Evolutionary conservation across 2,888 invertebrate genomes (phyloP), one percentile per base, ranked within the genome.

Genomic region (Branchipolynoe longqiensis): DNA sequence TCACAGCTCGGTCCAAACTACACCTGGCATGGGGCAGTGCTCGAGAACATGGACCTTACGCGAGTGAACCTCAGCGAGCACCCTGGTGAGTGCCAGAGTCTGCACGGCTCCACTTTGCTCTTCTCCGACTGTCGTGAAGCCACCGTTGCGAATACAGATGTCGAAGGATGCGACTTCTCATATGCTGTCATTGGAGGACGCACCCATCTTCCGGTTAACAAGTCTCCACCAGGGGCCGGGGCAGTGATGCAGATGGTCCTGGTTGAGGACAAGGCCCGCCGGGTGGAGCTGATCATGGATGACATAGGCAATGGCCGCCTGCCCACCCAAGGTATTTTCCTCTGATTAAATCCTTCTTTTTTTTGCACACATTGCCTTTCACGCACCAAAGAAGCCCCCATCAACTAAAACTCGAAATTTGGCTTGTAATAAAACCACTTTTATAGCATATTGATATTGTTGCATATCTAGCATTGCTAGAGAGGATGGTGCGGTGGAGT

Each of bases 21-120:
- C 41, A 28, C 69, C 28, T 84, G 84, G 84, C 25, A n/a, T 12
- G 48, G 48, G 14, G 84, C 84, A 12, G 69, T 84, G 48, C 73
- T 84, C 12, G 84, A 84, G 54, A 84, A 84, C 54, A 84, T 84
- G 84, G 84, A 84, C 56, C 41, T 84, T 25, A 69, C 73, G 8
- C 28, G 84, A 22, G 40, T 84, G 33, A 62, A 62, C 73, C 62
- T 84, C 41, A 48, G 84, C 73, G 69, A 38, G 28, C 62, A 84
- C 41, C 48, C 59, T 8, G 59, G 59, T 25, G 69, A 48, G 12
- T 84, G 84, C 25, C 59, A 84, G 69, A 64, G 84, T 22, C 48
- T 84, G 1, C 64, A 69, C 31, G 38, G 84, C 2, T 84, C 84
- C 12, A 25, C 31, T n/a, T 31, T 84, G 73, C 62, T 84, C 25